Base-by-base conservation (phyloP, 2,888 invertebrate genomes). In the Clitarchus hookeri region DNA sequence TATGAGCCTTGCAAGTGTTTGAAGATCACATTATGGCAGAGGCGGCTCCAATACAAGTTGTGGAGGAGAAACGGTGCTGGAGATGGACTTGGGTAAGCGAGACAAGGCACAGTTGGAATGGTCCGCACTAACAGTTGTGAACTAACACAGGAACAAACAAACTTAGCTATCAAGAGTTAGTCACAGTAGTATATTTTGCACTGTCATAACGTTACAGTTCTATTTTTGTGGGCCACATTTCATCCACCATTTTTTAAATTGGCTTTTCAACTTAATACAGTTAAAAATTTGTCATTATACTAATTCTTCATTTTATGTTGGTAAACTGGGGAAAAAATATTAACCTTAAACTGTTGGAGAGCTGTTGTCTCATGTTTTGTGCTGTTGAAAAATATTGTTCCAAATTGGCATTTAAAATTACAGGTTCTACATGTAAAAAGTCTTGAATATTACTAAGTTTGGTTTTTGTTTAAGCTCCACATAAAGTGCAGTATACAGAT, bases 81-180 rank as follows among this genome's bases (percentile, higher is more conserved):
- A 65, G 65, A 65, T 65, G 65, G 65, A 65, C 65, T n/a, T 65
- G 65, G 65, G 65, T 65, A 65, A 65, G 65, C 65, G 16, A 65
- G 65, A 16, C 65, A 19, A 65, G 65, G 0, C 65, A n/a, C 12
- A n/a, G 6, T 65, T 65, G 65, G 65, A 65, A n/a, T 65, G 65
- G 65, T 65, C 65, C 65, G 65, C 65, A 65, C 65, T 65, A 65
- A 65, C 65, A 19, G 65, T 65, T 65, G 65, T 65, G 65, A 65
- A 65, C 65, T 65, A 65, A 65, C 65, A 65, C n/a, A 19, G 65
- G 65, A n/a, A 19, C 48, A 11, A 6, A 48, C 12, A 48, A 48
- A 48, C 48, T 48, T 48, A 48, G 48, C 8, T 36, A 48, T 11
- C 48, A 48, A 48, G 48, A 48, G 48, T n/a, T 65, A n/a, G n/a